Evolutionary conservation across 2,888 invertebrate genomes (phyloP), one percentile per base, ranked within the genome.

Genomic region (Heliconius ethilla): DNA sequence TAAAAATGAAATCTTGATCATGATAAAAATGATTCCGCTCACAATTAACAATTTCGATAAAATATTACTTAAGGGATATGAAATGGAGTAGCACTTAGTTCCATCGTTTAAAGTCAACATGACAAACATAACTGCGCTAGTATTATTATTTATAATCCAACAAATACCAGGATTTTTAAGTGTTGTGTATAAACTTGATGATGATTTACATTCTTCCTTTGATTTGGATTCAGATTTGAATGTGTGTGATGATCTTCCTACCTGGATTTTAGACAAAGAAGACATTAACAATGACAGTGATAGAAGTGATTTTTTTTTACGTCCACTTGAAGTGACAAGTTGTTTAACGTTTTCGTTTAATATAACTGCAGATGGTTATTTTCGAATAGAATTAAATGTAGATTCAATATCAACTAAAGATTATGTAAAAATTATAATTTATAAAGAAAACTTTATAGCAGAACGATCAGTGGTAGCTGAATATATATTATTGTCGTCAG

Each of bases 1-100:
- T 75, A 51, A 51, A 76, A 76, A 79, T 78, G 72, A 72, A 79
- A 81, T 81, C 79, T 81, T 78, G 79, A 81, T 81, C 75, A 55
- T 65, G 81, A 81, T 77, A 69, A 74, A 69, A 67, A n/a, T n/a
- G 11, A 70, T 65, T 75, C 51, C n/a, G 33, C 15, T 45, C n/a
- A 69, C 33, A 55, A 51, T 65, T 65, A 76, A 59, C 18, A 9
- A 45, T 29, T 63, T 55, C 7, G 66, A 75, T 59, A 72, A 55
- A 6, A 37, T 37, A 72, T 70, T 72, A 72, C 37, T 70, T 72
- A 72, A 72, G 10, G 27, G 27, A 65, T 25, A 72, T 22, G 37
- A 33, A 65, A 37, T 51, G 51, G 63, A 27, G 55, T 22, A 55
- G 62, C 74, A 40, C 40, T 25, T 55, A 37, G 11, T 70, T 37